Evolutionary conservation across 2,888 invertebrate genomes (phyloP), one percentile per base, ranked within the genome.

Genomic region (Xanthia icteritia): DNA sequence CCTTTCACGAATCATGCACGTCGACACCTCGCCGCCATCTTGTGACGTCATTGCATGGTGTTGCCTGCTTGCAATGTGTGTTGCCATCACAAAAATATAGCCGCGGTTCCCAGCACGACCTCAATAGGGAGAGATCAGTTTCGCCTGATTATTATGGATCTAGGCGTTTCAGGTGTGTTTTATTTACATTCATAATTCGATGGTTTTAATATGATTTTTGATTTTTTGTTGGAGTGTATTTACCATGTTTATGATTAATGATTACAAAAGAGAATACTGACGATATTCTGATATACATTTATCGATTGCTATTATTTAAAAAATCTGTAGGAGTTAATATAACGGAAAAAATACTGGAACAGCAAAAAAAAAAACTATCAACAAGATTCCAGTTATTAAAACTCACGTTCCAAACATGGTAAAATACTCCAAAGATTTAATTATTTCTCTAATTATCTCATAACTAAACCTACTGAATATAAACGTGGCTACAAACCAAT

Each of bases 91-190:
- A 82, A 82, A 81, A 66, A 80, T 83, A 83, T 94, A 98, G 98
- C 92, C 98, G 98, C 93, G 98, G 98, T 91, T 98, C 98, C 86
- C 98, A 97, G 96, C 98, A 98, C 97, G 98, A 98, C 94, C 97
- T 98, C 89, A 93, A 96, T 92, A 97, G 97, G 89, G 97, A 97
- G 88, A 96, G 97, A 90, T 98, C 98, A 90, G 97, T 97, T 88
- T 98, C 98, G 90, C 98, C 98, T 85, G 98, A 98, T 94, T 97
- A 97, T 92, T 97, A 97, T 90, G 97, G 97, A 93, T 96, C 97
- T 93, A 97, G 98, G 94, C 98, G 98, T 92, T 98, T 97, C 97
- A 98, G 98, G 98, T 98, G 97, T 97, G 98, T 96, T 93, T 72
- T 67, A 36, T 79, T 73, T 81, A 71, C 39, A 66, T 51, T 83